Conservation (phyloP, 2,888 invertebrate genomes). For the Drosophila anomelani region DNA sequence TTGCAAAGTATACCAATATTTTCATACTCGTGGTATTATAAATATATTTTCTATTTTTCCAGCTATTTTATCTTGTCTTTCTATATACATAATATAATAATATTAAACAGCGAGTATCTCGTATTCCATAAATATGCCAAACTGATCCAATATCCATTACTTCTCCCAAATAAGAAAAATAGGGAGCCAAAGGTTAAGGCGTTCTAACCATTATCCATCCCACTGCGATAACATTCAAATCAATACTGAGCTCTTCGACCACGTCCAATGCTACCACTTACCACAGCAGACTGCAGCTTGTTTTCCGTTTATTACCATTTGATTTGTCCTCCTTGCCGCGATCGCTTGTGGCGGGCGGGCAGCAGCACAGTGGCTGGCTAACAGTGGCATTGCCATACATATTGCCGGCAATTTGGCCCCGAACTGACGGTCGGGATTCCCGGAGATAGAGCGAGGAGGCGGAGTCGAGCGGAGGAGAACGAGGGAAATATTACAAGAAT, state of each 20-base stretch:
- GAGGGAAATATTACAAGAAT: slow-evolving; percentile 83
- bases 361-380: slow-evolving; percentile 70
- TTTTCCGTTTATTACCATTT: slow-evolving; percentile 27
- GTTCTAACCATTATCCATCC: slow-evolving; percentile 40
- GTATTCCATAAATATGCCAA: background rate
- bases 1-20: background rate
- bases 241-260: slow-evolving; percentile 11
- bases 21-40: too few species aligned
- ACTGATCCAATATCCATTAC: slow-evolving; percentile 2
- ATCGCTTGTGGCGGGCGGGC: slow-evolving; percentile 63
- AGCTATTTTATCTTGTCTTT: background rate
- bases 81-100: background rate
- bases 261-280: slow-evolving; percentile 30
- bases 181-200: slow-evolving; percentile 35
- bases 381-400: slow-evolving; percentile 64
- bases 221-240: slow-evolving; percentile 29
- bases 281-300: slow-evolving; percentile 13
- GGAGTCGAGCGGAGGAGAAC: slow-evolving; percentile 32
- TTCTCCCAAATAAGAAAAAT: slow-evolving; percentile 7
- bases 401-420: slow-evolving; percentile 67
- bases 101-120: background rate
- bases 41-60: background rate
- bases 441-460: slow-evolving; percentile 37
- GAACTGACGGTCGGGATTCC: slow-evolving; percentile 53
- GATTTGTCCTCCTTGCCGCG: slow-evolving; percentile 26